These are phyloP conservation scores for Protobothrops mucrosquamatus DNA, from an alignment of 2,113 vertebrate species.

Conservation along the genomic window DNA sequence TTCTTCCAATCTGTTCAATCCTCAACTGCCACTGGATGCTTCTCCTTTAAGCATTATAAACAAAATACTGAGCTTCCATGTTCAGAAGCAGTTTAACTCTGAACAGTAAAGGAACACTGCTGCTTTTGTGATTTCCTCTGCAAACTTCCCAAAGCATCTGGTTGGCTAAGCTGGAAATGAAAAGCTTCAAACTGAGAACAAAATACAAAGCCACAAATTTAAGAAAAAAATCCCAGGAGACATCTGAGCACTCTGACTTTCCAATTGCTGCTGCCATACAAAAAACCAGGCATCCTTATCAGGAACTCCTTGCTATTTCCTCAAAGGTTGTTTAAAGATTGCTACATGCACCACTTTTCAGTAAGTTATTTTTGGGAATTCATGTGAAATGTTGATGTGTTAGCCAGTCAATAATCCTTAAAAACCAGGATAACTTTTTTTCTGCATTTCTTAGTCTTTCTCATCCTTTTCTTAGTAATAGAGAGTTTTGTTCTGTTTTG, in stretches of 20 bases:
- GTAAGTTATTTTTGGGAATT: neutral
- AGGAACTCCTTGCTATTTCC: neutral
- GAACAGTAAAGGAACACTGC: neutral
- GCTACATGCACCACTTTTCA: neutral
- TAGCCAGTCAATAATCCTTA: neutral
- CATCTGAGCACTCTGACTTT: neutral
- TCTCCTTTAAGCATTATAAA: neutral
- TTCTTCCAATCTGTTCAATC: neutral
- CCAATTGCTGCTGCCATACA: neutral
- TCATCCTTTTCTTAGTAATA: neutral
- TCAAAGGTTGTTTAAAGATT: neutral
- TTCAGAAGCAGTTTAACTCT: neutral
- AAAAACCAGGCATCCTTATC: neutral
- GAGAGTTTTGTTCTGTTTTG: neutral
- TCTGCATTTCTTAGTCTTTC: neutral
- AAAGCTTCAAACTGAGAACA: neutral
- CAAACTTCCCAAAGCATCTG: neutral
- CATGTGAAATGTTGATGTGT: neutral
- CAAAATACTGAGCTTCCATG: neutral
- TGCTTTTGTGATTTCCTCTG: neutral
- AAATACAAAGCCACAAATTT: neutral
- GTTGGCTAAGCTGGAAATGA: neutral
- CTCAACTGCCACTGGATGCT: neutral
- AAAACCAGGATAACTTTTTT: neutral
- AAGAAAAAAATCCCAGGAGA: neutral